Evolutionary conservation across 1,140 invertebrate genomes (phyloP).

Genomic region (Lucilia cuprina): DNA sequence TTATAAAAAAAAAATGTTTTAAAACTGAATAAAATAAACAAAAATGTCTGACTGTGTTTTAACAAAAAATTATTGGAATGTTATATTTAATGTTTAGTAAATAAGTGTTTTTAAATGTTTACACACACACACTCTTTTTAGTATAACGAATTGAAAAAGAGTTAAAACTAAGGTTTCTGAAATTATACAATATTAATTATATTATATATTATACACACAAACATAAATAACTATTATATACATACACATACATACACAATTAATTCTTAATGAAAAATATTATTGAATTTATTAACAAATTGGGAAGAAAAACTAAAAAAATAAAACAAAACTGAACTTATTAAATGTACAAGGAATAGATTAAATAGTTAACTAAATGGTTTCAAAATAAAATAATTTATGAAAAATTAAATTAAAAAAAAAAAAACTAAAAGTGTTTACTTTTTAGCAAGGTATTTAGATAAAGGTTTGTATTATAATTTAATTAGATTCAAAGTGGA

Average conservation of each 20-base stretch:
- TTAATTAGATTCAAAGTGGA: too few species aligned
- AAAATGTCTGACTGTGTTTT: slow-evolving; percentile 7
- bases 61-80: background rate
- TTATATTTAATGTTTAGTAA: background rate
- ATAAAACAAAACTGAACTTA: background rate
- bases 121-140: background rate
- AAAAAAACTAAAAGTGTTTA: background rate
- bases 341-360: slow-evolving; percentile 12
- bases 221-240: background rate
- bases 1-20: background rate
- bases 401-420: background rate
- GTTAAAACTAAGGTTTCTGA: background rate
- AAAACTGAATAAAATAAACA: background rate
- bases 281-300: background rate
- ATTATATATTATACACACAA: background rate
- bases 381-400: slow-evolving; percentile 5
- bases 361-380: background rate
- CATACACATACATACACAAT: too few species aligned
- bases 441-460: background rate
- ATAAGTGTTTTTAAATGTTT: slow-evolving; percentile 28
- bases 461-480: background rate
- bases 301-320: background rate
- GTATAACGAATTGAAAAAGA: background rate
- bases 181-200: background rate
- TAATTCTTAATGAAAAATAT: background rate